Conservation (phyloP, 1,140 invertebrate genomes). For the Bombus pyrosoma region DNA sequence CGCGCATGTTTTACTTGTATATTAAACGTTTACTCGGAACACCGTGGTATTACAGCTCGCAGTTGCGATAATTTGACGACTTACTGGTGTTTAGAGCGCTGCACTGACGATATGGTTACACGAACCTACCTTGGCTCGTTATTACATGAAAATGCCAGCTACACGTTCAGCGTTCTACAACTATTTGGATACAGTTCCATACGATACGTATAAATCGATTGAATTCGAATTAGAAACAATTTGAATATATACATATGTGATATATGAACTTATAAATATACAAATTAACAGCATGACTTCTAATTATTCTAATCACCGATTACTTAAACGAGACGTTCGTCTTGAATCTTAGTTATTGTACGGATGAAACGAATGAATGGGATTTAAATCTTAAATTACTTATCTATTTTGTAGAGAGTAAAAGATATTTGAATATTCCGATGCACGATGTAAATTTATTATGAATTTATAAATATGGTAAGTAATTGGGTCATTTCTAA, state of each 20-base stretch:
- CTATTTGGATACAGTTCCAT: background rate
- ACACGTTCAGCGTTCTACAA: background rate
- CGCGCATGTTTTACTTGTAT: background rate
- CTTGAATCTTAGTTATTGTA: too few relatives aligned
- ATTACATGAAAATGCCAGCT: background rate
- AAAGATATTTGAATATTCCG: too few relatives aligned
- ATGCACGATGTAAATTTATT: too few relatives aligned
- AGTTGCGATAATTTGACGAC: constrained; percentile 10
- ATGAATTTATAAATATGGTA: too few relatives aligned
- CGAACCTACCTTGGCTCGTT: background rate
- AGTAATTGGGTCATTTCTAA: too few relatives aligned
- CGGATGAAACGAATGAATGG: too few relatives aligned
- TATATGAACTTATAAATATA: too few relatives aligned
- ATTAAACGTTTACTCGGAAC: constrained; percentile 2
- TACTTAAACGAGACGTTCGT: too few relatives aligned
- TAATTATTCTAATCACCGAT: too few relatives aligned
- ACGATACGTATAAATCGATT: background rate
- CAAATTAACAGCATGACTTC: too few relatives aligned
- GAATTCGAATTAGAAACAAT: background rate
- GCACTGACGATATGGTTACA: background rate
- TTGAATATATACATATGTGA: background rate
- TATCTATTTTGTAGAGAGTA: too few relatives aligned
- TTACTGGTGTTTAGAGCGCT: background rate
- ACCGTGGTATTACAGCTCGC: background rate
- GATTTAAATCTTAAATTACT: too few relatives aligned